A percentile compares a stretch with the other conserved stretches of the same genome.
phyloP scores from a whole-genome alignment of 2,113 vertebrate species.

The Plestiodon gilberti region DNA sequence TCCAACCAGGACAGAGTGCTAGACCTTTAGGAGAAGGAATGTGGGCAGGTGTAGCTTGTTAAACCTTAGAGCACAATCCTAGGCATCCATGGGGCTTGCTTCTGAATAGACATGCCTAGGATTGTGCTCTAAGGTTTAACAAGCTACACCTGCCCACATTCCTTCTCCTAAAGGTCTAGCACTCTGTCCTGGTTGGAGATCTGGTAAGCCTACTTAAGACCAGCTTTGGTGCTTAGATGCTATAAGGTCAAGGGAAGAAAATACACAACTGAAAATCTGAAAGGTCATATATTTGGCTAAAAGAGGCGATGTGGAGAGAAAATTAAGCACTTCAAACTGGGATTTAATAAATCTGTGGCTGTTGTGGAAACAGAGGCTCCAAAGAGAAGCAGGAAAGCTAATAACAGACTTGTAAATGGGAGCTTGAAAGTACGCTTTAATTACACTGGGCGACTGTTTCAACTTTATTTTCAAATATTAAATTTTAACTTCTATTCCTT shows the following conservation, averaged over 20 bases:
- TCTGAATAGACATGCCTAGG: no score
- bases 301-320: background rate
- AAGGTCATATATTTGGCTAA: background rate
- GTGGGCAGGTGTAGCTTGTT: no score
- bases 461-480: conserved; percentile 66
- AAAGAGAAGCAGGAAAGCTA: conserved; percentile 16
- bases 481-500: conserved; percentile 69
- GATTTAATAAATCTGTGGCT: background rate
- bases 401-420: conserved; percentile 42
- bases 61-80: no score
- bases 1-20: no score
- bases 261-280: background rate
- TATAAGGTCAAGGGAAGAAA: background rate
- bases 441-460: conserved; percentile 56
- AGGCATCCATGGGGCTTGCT: no score
- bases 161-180: no score
- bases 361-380: background rate
- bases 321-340: background rate
- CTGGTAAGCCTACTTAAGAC: no score
- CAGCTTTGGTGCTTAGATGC: background rate
- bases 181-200: no score
- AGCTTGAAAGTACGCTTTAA: conserved; percentile 64
- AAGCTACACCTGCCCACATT: no score
- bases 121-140: no score
- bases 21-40: no score